phyloP scores from a whole-genome alignment of 2,113 vertebrate species.

The Dendropsophus ebraccatus region DNA sequence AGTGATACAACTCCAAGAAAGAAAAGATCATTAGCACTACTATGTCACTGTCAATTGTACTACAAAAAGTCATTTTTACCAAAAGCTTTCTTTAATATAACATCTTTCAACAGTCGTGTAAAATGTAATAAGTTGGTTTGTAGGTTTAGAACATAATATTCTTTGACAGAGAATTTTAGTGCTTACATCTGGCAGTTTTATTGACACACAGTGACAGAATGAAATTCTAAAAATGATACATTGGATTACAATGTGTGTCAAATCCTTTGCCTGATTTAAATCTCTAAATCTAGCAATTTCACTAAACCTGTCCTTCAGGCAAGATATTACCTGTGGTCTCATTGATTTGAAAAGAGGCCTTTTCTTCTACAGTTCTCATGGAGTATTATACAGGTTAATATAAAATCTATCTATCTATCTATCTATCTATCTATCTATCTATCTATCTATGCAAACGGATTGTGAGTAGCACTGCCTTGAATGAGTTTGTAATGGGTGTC shows the following conservation, averaged over 20 bases:
- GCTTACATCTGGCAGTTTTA: slow-evolving; percentile 58
- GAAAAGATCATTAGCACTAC: neutral
- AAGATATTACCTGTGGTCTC: slow-evolving; percentile 11
- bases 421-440: too few relatives aligned
- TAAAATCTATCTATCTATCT: neutral
- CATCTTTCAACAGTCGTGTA: slow-evolving; percentile 30
- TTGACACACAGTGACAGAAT: slow-evolving; percentile 56
- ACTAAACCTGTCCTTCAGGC: slow-evolving; percentile 5
- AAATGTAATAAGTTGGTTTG: slow-evolving; percentile 52
- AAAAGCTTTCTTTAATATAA: slow-evolving; percentile 37
- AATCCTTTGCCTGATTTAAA: slow-evolving; percentile 41
- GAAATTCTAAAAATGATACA: slow-evolving; percentile 59
- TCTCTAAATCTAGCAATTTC: slow-evolving; percentile 42
- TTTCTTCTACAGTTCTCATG: neutral
- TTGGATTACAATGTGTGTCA: slow-evolving; percentile 54
- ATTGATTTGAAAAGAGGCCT: slow-evolving; percentile 23
- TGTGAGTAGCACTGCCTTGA: too few relatives aligned
- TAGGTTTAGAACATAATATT: slow-evolving; percentile 56
- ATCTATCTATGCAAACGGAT: too few relatives aligned
- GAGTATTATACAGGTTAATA: neutral
- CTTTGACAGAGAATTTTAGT: slow-evolving; percentile 57
- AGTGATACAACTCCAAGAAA: neutral
- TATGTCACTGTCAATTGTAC: slow-evolving; percentile 11
- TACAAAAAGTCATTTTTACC: neutral
- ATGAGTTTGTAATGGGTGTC: too few relatives aligned